These are phyloP conservation scores for Oxystoma pomonae DNA, from an alignment of 2,888 invertebrate species.

Conservation along the genomic window DNA sequence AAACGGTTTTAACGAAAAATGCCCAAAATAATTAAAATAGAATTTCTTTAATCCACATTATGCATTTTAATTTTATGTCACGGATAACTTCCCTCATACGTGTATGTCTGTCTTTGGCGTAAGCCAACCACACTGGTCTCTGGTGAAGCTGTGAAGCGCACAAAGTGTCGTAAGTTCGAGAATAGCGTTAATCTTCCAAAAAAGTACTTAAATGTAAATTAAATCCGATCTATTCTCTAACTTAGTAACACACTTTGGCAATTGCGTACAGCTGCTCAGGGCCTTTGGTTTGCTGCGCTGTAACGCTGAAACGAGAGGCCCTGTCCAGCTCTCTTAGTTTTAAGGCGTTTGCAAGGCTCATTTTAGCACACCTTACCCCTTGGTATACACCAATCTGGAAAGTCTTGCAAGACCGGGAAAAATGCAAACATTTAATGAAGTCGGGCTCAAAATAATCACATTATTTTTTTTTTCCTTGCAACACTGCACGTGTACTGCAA, in stretches of 20 bases:
- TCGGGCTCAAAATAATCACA: too few relatives aligned
- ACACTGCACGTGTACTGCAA: too few relatives aligned
- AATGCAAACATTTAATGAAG: too few relatives aligned
- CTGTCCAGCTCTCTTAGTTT: constrained; percentile 38
- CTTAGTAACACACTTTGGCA: not conserved
- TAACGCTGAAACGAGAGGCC: constrained; percentile 45
- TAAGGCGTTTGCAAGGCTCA: constrained; percentile 14
- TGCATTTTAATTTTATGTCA: too few relatives aligned
- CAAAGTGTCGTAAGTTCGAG: not conserved
- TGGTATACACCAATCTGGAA: too few relatives aligned
- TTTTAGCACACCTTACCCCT: too few relatives aligned
- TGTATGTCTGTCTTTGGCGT: not conserved
- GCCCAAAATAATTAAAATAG: too few relatives aligned
- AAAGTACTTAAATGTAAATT: not conserved
- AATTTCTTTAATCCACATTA: too few relatives aligned
- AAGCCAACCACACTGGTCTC: not conserved
- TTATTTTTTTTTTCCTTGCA: too few relatives aligned
- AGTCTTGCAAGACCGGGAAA: too few relatives aligned
- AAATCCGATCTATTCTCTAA: not conserved
- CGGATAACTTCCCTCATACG: too few relatives aligned
- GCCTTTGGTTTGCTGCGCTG: constrained; percentile 47
- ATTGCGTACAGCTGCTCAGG: constrained; percentile 46
- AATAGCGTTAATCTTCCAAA: not conserved
- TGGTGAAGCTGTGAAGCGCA: not conserved
- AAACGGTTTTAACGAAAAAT: too few relatives aligned